Evolutionary conservation across 2,888 invertebrate genomes (phyloP), one percentile per base, ranked within the genome.

Genomic region (Drosophila austrosaltans): DNA sequence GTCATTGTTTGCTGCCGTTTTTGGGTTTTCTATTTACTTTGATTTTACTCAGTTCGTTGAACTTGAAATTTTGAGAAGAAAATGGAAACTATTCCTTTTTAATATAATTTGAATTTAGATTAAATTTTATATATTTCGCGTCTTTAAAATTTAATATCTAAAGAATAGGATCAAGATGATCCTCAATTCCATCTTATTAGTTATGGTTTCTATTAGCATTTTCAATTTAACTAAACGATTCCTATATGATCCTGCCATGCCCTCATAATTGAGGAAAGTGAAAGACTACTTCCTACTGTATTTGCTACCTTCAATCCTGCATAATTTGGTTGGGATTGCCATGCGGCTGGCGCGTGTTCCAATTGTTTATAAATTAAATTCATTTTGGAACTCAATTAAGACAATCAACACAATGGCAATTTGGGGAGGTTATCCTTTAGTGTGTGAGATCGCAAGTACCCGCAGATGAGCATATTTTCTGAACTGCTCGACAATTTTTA

Each of bases 321-420:
- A 87, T 87, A 80, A 76, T 75, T 79, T 57, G 10, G 8, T 25
- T 60, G 61, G 53, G 53, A 64, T 39, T 59, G 66, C 58, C 74
- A 54, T 64, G 69, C 64, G 56, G 61, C 66, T 57, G 72, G 61
- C 87, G 82, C 87, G 81, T 82, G 87, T 83, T 48, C 48, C 48
- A 48, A 48, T 48, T 48, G 48, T 68, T 30, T 40, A 30, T 71
- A 44, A 75, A 71, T 72, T 68, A 64, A 72, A 71, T 64, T 28
- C 66, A 48, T 64, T 72, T 56, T 71, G 75, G 66, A 79, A 77
- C 75, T 74, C 82, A 88, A 86, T 86, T 86, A 82, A 88, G 75
- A 69, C 88, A 82, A 83, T 85, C 76, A 82, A 81, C 40, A 3
- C 36, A 7, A 54, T 40, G 63, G 32, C 53, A 53, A 20, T 32